Conservation (phyloP, 1,140 invertebrate species). For the Diuraphis noxia region DNA sequence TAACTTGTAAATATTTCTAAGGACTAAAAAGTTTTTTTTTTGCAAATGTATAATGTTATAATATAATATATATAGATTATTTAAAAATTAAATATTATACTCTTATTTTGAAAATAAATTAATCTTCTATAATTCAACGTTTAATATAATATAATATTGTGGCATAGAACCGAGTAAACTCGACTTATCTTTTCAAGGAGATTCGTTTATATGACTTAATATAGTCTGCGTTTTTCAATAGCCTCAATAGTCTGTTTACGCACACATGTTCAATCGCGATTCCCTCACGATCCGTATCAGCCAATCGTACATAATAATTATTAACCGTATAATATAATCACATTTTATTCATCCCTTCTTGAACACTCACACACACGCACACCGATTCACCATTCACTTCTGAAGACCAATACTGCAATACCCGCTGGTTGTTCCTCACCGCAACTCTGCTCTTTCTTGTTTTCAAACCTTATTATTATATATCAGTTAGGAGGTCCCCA, state of each 20-base stretch:
- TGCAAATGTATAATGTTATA: background rate
- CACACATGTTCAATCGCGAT: background rate
- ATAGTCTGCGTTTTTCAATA: background rate
- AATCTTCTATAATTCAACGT: background rate
- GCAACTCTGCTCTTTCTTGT: background rate
- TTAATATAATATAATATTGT: background rate
- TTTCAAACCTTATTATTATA: constrained; percentile 32
- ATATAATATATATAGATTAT: background rate
- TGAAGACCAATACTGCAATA: background rate
- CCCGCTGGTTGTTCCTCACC: background rate
- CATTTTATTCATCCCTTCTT: background rate
- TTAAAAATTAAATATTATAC: background rate
- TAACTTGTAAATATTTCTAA: background rate
- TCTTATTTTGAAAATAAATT: background rate
- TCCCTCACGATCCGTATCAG: background rate
- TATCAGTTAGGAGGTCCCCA: background rate
- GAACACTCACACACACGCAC: background rate
- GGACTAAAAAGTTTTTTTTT: too few relatives aligned
- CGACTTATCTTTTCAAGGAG: background rate
- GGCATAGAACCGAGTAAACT: background rate
- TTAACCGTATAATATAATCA: background rate
- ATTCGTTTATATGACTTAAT: background rate
- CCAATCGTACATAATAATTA: background rate
- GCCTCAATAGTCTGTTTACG: background rate
- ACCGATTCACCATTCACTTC: background rate